These are phyloP conservation scores for Ivindomyrus marchei DNA, from an alignment of 2,113 vertebrate genomes.

Conservation along the genomic window DNA sequence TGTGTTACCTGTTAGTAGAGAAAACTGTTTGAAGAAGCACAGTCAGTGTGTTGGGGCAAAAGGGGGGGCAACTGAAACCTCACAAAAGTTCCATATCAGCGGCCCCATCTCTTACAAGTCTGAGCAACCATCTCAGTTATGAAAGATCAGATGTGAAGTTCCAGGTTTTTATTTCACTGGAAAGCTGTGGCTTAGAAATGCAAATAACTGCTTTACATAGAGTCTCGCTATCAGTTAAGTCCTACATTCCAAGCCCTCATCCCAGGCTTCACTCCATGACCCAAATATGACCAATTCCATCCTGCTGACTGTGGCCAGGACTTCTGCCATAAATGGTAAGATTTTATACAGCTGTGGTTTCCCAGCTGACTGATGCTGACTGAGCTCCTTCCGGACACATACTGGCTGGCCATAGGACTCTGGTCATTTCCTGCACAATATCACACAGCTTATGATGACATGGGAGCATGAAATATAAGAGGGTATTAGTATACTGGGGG, in stretches of 20 bases:
- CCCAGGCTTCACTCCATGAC: not conserved
- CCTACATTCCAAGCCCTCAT: not conserved
- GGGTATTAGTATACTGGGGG: not conserved
- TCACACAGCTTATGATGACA: not conserved
- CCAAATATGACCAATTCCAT: not conserved
- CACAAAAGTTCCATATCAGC: not conserved
- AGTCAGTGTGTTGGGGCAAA: not conserved
- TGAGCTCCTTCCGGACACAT: not conserved
- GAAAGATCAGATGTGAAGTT: not conserved
- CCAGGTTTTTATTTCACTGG: not conserved
- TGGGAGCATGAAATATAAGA: not conserved
- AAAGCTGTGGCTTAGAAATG: not conserved
- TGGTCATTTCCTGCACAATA: not conserved
- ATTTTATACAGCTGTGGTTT: not conserved
- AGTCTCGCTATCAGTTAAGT: not conserved
- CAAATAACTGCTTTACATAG: not conserved
- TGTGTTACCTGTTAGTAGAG: not conserved
- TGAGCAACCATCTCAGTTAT: not conserved
- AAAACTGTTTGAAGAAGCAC: not conserved
- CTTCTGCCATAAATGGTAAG: not conserved
- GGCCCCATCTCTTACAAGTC: not conserved
- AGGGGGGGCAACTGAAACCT: not conserved
- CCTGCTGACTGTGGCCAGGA: not conserved
- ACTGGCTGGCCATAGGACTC: not conserved
- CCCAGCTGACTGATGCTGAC: not conserved